Evolutionary conservation across 2,797 vertebrate genomes (phyloP).

Genomic region (Lithobates pipiens): DNA sequence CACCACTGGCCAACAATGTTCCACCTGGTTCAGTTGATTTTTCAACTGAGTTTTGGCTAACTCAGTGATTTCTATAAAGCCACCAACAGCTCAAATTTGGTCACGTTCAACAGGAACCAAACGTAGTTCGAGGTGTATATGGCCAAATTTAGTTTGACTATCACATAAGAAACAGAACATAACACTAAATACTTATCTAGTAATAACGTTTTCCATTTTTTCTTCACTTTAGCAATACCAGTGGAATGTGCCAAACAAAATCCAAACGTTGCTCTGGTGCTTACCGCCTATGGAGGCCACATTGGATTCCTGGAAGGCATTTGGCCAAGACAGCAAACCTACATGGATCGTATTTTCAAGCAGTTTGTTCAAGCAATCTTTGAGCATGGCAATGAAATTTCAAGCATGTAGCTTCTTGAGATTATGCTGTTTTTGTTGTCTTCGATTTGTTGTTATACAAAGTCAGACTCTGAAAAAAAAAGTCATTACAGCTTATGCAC

Average conservation of each 20-base stretch:
- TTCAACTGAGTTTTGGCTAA: no score
- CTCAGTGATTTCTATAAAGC: no score
- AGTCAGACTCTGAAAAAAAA: constrained; percentile 64
- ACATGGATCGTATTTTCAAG: constrained; percentile 98
- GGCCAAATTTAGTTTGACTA: no score
- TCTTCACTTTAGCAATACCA: constrained; percentile 84
- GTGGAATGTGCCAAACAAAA: constrained; percentile 95
- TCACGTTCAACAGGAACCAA: no score
- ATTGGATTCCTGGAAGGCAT: constrained; percentile 98
- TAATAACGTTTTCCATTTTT: not conserved
- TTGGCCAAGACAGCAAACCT: constrained; percentile 94
- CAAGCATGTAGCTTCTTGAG: constrained; percentile 69
- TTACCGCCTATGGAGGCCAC: constrained; percentile 94
- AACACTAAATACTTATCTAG: not conserved
- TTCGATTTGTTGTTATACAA: constrained; percentile 37
- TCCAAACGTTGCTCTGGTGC: constrained; percentile 91
- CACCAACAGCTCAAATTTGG: no score
- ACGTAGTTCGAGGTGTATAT: no score
- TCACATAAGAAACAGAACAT: not conserved
- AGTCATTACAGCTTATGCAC: constrained; percentile 69
- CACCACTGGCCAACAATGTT: no score
- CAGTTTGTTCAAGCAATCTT: constrained; percentile 95
- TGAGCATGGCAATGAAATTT: constrained; percentile 86
- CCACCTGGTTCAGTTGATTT: no score
- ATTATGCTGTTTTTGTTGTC: constrained; percentile 16